Evolutionary conservation across 1,140 invertebrate species (phyloP), one percentile per base, ranked within the genome.

Genomic region (Trichoplusia ni): DNA sequence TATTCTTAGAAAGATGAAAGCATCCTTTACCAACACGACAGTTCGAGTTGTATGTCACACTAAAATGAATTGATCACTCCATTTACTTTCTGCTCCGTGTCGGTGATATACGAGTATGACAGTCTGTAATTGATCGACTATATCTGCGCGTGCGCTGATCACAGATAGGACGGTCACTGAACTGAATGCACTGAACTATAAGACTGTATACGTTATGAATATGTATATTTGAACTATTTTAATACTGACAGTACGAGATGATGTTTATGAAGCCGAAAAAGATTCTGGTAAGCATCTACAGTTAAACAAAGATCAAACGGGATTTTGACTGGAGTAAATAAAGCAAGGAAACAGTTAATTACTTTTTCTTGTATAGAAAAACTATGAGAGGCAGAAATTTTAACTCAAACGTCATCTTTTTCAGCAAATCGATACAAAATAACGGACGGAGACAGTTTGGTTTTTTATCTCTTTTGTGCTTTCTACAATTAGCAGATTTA

Each of bases 91-190:
- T 31, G 18, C 25, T 49, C 49, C n/a, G 2, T 23, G 49, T 8
- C 29, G 2, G 31, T 53, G 49, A 53, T 25, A 53, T 49, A 77
- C 66, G 70, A 65, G 51, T 65, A 67, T 56, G 67, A 73, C 75
- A 71, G 59, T 51, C 64, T 27, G 60, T 76, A 82, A 82, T 78
- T 79, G 79, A 82, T 79, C 70, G 75, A 75, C 71, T 64, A 76
- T 79, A 75, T 75, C 74, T 75, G 51, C 35, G 66, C 38, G 29
- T 46, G 59, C 61, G 58, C 42, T 71, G 70, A 72, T 75, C 64
- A 60, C 47, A 64, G 67, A 69, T 77, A 77, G 38, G 14, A 44
- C 25, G 63, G 56, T 40, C 71, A 63, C 65, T 46, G 69, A 69
- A 64, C 69, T 49, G 35, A 71, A 64, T 49, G 25, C 46, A 49